phyloP scores from a whole-genome alignment of 2,888 invertebrate genomes.

The Lepeophtheirus nordmannii region DNA sequence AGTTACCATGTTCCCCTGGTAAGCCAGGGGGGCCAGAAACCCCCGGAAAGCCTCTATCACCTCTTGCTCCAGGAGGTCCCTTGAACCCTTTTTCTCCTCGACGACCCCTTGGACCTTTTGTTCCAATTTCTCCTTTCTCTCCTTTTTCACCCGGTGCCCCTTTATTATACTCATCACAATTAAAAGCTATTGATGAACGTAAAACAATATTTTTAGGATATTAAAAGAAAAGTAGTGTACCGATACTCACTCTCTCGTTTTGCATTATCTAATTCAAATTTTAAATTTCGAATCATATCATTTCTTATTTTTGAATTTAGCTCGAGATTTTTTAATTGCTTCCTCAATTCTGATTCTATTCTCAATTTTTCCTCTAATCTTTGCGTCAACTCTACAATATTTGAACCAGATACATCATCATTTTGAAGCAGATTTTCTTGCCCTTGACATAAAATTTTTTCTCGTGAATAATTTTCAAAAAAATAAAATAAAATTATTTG shows the following conservation, averaged over 20 bases:
- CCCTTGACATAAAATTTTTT: too few relatives aligned
- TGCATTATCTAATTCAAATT: background rate
- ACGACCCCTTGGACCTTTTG: background rate
- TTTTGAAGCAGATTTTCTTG: too few relatives aligned
- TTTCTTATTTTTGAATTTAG: background rate
- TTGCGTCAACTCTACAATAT: background rate
- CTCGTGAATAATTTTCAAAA: too few relatives aligned
- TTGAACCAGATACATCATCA: background rate
- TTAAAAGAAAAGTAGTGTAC: background rate
- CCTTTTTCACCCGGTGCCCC: background rate
- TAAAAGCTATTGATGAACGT: background rate
- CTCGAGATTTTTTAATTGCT: background rate
- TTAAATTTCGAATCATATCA: background rate
- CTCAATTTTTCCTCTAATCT: background rate
- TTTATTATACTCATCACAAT: background rate
- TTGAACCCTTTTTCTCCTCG: background rate
- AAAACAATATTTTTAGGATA: background rate
- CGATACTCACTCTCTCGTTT: background rate
- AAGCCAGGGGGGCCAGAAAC: background rate
- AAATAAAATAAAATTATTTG: too few relatives aligned
- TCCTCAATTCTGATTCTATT: background rate
- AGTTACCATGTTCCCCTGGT: background rate
- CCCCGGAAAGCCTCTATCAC: background rate
- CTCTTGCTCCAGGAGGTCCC: conserved; percentile 3
- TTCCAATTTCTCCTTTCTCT: background rate